Percentiles rank a stretch among this genome's conserved stretches.
These are phyloP conservation scores for Nomada hirtipes DNA, from an alignment of 2,888 invertebrate species.

Conservation along the genomic window DNA sequence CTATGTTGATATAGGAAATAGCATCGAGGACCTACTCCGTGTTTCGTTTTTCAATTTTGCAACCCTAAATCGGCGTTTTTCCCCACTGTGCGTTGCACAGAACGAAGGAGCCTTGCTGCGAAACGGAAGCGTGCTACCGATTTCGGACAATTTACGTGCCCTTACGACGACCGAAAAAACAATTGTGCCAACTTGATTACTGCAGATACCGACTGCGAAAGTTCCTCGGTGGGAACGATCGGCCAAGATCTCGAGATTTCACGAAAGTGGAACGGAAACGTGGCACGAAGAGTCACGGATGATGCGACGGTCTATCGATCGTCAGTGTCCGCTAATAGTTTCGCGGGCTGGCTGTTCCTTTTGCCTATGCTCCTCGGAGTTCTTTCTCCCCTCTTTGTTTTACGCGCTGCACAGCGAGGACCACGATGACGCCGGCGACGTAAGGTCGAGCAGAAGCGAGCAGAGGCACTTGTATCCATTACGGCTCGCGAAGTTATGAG, in stretches of 20 bases:
- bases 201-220: background rate
- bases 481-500: conserved; percentile 74
- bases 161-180: background rate
- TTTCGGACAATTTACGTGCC: background rate
- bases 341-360: background rate
- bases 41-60: too few species aligned
- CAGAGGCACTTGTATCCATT: conserved; percentile 74
- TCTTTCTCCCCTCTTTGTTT: conserved; percentile 5
- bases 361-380: background rate
- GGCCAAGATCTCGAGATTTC: conserved; percentile 9
- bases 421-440: conserved; percentile 7
- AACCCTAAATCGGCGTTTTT: too few species aligned
- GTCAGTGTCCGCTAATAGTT: conserved; percentile 17
- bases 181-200: background rate
- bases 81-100: too few species aligned
- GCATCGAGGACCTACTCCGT: too few species aligned
- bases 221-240: background rate
- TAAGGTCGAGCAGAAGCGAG: conserved; percentile 30
- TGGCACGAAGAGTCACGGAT: background rate
- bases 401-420: background rate
- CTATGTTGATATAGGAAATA: too few species aligned
- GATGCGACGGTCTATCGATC: conserved; percentile 21
- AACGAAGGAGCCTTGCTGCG: too few species aligned
- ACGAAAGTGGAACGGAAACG: conserved; percentile 44
- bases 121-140: background rate